Conservation (phyloP, 2,113 vertebrate genomes). For the Vulpes vulpes region DNA sequence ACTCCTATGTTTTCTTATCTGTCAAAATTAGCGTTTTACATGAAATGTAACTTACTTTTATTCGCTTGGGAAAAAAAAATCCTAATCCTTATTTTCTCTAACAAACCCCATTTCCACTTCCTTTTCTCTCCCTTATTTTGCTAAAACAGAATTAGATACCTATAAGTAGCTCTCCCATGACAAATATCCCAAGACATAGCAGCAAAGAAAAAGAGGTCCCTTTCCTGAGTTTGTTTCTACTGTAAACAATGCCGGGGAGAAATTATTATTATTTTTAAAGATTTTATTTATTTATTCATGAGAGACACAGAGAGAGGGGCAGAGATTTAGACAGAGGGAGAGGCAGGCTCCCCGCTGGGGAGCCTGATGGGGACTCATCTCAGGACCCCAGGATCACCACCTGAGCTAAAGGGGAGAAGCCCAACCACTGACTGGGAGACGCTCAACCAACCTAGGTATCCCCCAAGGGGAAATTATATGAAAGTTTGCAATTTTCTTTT, state of each 20-base stretch:
- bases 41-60: slow-evolving; percentile 1
- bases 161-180: neutral
- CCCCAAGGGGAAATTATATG: neutral
- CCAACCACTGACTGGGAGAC: too few relatives aligned
- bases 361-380: too few relatives aligned
- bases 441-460: too few relatives aligned
- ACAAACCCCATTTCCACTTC: slow-evolving; percentile 15
- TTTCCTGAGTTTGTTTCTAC: neutral
- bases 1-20: neutral
- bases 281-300: too few relatives aligned
- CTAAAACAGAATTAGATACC: neutral
- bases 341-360: too few relatives aligned
- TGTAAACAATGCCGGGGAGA: neutral
- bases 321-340: too few relatives aligned
- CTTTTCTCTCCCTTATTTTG: neutral
- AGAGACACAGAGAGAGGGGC: too few relatives aligned
- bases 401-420: too few relatives aligned
- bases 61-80: neutral
- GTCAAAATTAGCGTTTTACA: slow-evolving; percentile 36
- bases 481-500: slow-evolving; percentile 13
- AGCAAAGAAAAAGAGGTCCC: neutral
- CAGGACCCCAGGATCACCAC: too few relatives aligned
- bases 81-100: neutral
- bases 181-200: neutral
- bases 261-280: neutral